phyloP scores from a whole-genome alignment of 2,888 invertebrate genomes.

The Boloria euphrosyne region DNA sequence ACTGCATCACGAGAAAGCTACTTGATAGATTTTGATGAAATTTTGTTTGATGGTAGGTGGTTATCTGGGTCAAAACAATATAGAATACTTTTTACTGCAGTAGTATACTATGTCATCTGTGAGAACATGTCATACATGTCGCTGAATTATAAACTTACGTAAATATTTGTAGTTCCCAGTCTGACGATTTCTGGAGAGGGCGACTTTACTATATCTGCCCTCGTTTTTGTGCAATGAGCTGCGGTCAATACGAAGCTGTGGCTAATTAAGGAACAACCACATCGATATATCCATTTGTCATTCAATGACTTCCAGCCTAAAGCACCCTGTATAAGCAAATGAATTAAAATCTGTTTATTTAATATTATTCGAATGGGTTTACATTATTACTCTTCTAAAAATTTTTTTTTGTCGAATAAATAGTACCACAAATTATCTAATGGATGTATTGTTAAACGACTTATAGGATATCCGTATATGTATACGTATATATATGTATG shows the following conservation, averaged over 20 bases:
- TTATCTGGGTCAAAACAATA: no score
- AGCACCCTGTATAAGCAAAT: constrained; percentile 36
- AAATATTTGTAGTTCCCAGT: constrained; percentile 41
- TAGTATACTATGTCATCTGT: neutral
- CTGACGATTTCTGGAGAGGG: constrained; percentile 43
- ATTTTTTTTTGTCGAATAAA: no score
- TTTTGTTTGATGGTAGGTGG: no score
- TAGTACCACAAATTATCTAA: no score
- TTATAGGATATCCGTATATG: no score
- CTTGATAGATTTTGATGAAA: no score
- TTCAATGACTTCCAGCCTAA: constrained; percentile 58
- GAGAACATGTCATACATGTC: neutral
- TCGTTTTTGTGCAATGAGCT: constrained; percentile 81
- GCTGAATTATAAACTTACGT: constrained; percentile 3
- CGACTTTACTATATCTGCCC: neutral
- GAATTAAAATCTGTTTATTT: neutral
- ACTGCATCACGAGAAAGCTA: no score
- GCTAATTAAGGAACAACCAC: constrained; percentile 86
- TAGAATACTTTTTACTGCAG: no score
- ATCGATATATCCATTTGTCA: constrained; percentile 63
- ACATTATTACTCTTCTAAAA: no score
- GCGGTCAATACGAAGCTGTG: constrained; percentile 85
- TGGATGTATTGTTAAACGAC: no score
- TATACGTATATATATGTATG: no score
- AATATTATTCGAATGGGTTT: no score